Evolutionary conservation across 1,140 invertebrate genomes (phyloP).

Genomic region (Drusus annulatus): DNA sequence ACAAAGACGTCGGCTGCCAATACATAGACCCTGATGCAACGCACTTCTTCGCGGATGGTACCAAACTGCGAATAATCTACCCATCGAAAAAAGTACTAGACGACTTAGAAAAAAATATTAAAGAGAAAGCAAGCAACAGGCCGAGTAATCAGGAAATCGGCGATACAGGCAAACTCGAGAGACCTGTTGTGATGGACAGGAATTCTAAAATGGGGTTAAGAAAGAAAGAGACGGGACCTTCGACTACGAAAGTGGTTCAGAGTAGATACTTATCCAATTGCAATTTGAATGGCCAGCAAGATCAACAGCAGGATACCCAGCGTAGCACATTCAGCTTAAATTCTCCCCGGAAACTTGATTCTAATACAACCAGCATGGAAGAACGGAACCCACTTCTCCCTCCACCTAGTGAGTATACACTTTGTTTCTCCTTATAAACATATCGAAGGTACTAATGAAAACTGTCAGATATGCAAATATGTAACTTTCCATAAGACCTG

Average conservation of each 20-base stretch:
- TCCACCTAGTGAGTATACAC: conserved; percentile 36
- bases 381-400: conserved; percentile 27
- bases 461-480: too few species aligned
- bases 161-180: neutral
- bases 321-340: conserved; percentile 23
- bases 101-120: neutral
- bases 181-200: neutral
- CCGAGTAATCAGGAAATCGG: neutral
- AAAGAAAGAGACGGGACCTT: neutral
- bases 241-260: conserved; percentile 20
- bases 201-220: neutral
- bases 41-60: conserved; percentile 38
- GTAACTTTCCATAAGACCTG: too few species aligned
- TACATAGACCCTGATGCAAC: conserved; percentile 43
- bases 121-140: neutral
- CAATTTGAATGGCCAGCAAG: conserved; percentile 16
- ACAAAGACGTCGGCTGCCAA: conserved; percentile 39
- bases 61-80: conserved; percentile 40
- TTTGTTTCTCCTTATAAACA: neutral
- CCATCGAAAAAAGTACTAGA: conserved; percentile 41
- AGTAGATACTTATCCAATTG: conserved; percentile 37
- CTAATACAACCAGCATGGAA: conserved; percentile 3
- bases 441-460: too few species aligned
- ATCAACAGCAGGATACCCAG: neutral
- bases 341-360: conserved; percentile 11